Conservation (phyloP, 2,113 vertebrate species). For the Carassius gibelio region DNA sequence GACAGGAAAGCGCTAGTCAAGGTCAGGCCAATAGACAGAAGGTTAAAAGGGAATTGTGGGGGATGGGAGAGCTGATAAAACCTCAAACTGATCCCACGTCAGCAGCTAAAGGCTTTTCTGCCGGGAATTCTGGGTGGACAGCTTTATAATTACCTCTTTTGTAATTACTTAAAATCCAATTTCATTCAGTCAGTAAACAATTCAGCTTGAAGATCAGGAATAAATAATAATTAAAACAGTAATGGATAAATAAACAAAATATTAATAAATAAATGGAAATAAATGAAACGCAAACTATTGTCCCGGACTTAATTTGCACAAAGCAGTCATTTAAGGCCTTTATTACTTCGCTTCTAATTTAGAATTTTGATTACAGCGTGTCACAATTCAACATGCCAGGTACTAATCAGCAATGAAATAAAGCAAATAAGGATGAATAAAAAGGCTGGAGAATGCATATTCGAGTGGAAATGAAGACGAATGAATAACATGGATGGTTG, state of each 20-base stretch:
- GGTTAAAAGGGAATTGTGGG: conserved; percentile 44
- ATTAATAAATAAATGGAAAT: conserved; percentile 4
- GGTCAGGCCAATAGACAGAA: conserved; percentile 51
- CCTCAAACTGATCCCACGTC: background rate
- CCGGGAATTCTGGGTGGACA: conserved; percentile 10
- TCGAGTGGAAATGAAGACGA: conserved; percentile 51
- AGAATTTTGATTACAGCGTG: conserved; percentile 34
- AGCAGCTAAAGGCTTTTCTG: conserved; percentile 1
- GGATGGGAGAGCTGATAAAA: background rate
- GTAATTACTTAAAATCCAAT: conserved; percentile 51
- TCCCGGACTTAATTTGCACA: background rate
- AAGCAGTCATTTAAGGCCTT: conserved; percentile 39
- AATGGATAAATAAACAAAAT: conserved; percentile 44
- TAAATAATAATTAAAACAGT: conserved; percentile 52
- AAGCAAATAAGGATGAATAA: conserved; percentile 26
- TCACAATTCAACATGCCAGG: conserved; percentile 33
- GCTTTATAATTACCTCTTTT: conserved; percentile 24
- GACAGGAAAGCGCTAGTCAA: conserved; percentile 37
- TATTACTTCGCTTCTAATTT: conserved; percentile 45
- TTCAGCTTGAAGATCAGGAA: conserved; percentile 26
- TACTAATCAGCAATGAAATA: conserved; percentile 40
- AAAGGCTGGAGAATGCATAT: conserved; percentile 22
- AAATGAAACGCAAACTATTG: conserved; percentile 17
- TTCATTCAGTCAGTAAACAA: conserved; percentile 55
- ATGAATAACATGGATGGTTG: conserved; percentile 38